Percentiles rank a stretch among this genome's conserved stretches.
These are phyloP conservation scores for Aldabrachelys gigantea DNA, from an alignment of 2,113 vertebrate genomes.

Conservation along the genomic window DNA sequence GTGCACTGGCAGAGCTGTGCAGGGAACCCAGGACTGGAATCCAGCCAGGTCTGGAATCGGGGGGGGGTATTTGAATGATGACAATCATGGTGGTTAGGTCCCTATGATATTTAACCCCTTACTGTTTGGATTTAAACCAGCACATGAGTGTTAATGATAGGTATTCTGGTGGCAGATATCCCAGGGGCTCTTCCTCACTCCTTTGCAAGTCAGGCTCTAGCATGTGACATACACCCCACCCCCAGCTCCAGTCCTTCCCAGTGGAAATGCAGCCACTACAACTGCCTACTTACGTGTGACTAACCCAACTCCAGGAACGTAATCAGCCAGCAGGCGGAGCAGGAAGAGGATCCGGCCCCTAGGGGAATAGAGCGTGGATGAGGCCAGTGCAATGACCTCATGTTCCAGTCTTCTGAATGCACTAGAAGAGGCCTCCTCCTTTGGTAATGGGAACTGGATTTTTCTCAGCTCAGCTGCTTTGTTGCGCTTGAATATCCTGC, in stretches of 20 bases:
- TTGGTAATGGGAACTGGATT: not conserved
- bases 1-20: not conserved
- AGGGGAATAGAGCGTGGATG: not conserved
- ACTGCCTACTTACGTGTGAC: constrained; percentile 87
- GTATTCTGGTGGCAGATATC: not conserved
- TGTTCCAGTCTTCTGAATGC: not conserved
- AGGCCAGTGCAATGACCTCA: not conserved
- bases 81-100: not conserved
- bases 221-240: accelerated
- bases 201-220: not conserved
- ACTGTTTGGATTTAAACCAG: not conserved
- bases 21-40: not conserved
- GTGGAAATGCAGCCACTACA: accelerated
- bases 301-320: constrained; percentile 90
- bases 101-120: not conserved
- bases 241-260: accelerated
- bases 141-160: not conserved
- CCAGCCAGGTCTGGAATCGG: not conserved
- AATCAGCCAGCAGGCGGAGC: constrained; percentile 88
- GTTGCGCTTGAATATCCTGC: not conserved
- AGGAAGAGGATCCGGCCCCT: constrained; percentile 93
- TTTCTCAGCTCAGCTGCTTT: not conserved
- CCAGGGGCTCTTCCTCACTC: not conserved
- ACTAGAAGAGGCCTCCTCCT: not conserved
- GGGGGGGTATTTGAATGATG: not conserved